Percentiles rank a stretch among this genome's conserved stretches.
Conservation (phyloP, 2,888 invertebrate genomes). For the Drosophila falleni region DNA sequence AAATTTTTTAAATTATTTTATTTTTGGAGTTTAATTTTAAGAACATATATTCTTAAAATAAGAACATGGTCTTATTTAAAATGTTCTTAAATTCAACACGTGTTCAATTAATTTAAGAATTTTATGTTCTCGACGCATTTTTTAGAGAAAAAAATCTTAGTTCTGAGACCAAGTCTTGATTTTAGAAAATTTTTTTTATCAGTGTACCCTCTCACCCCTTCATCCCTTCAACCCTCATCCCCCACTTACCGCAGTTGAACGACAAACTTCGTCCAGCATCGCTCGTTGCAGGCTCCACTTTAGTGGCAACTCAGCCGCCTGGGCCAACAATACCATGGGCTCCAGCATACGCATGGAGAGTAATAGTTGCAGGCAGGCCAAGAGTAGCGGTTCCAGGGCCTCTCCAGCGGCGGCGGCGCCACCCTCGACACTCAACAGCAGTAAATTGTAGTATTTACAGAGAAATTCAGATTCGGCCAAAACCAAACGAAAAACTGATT, state of each 20-base stretch:
- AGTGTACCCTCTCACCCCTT: too few species aligned
- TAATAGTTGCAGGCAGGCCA: slow-evolving; percentile 81
- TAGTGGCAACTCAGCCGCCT: slow-evolving; percentile 59
- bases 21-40: too few species aligned
- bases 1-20: too few species aligned
- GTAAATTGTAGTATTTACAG: slow-evolving; percentile 82
- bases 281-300: slow-evolving; percentile 74
- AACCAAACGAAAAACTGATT: slow-evolving; percentile 80
- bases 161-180: too few species aligned
- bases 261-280: slow-evolving; percentile 83
- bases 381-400: slow-evolving; percentile 61
- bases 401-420: slow-evolving; percentile 34
- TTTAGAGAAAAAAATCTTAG: too few species aligned
- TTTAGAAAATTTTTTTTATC: too few species aligned
- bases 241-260: slow-evolving; percentile 62
- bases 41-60: too few species aligned
- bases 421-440: slow-evolving; percentile 62
- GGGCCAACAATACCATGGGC: slow-evolving; percentile 71
- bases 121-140: too few species aligned
- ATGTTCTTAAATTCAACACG: too few species aligned
- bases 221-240: background rate
- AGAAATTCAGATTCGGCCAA: slow-evolving; percentile 83
- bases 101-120: too few species aligned
- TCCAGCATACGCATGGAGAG: slow-evolving; percentile 82
- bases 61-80: too few species aligned